Percentiles rank a stretch among this genome's conserved stretches.
Conservation (phyloP, 2,113 vertebrate species). For the Raphicerus campestris region DNA sequence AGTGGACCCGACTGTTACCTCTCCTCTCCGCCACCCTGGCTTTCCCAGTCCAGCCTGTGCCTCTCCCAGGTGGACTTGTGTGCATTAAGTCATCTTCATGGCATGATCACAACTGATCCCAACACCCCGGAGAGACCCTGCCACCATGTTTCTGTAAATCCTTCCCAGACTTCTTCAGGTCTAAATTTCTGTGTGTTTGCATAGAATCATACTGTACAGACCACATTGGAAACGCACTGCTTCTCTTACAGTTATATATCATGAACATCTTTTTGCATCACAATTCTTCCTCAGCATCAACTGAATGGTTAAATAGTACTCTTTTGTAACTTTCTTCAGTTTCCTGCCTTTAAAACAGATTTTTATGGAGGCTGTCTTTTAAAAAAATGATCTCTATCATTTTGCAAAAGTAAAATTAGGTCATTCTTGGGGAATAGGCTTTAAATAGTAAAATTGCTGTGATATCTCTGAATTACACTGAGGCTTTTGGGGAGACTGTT, state of each 20-base stretch:
- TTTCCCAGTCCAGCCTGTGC: background rate
- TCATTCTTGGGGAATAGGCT: background rate
- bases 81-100: background rate
- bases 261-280: background rate
- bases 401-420: conserved; percentile 6
- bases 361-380: background rate
- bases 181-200: background rate
- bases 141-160: background rate
- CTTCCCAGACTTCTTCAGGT: background rate
- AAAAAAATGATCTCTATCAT: background rate
- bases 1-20: background rate
- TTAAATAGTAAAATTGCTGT: background rate
- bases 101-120: background rate
- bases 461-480: background rate
- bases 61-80: background rate
- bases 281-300: background rate
- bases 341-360: background rate
- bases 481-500: background rate
- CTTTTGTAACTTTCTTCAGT: background rate
- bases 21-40: rapidly evolving
- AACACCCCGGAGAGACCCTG: background rate
- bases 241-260: background rate
- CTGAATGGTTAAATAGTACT: background rate
- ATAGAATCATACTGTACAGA: background rate
- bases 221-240: background rate